Conservation (phyloP, 2,797 vertebrate genomes). For the Paguma larvata region DNA sequence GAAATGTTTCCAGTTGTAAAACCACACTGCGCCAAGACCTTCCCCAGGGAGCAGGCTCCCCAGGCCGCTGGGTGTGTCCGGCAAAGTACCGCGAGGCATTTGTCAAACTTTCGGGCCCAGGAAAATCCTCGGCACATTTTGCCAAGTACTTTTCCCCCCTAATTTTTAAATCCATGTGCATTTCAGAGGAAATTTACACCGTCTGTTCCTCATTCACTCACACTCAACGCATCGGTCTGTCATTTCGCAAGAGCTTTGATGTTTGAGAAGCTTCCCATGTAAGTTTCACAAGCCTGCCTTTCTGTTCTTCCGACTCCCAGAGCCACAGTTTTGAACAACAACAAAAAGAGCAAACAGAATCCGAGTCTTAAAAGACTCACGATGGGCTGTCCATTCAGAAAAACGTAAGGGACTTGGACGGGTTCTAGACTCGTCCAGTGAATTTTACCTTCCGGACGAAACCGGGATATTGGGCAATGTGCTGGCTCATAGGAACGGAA, state of each 20-base stretch:
- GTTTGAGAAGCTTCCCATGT: background rate
- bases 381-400: background rate
- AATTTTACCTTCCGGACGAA: background rate
- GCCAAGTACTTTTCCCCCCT: background rate
- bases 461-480: background rate
- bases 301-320: conserved; percentile 43
- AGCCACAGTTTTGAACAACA: background rate
- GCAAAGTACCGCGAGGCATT: background rate
- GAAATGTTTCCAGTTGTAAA: background rate
- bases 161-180: background rate
- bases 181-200: background rate
- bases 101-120: background rate
- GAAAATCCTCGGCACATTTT: background rate
- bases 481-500: background rate
- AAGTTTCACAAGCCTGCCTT: background rate
- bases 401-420: fast-evolving
- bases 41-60: background rate
- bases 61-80: background rate
- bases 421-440: background rate
- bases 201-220: background rate
- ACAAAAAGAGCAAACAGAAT: conserved; percentile 4
- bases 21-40: fast-evolving
- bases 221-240: background rate
- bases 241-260: conserved; percentile 39
- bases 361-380: background rate